phyloP scores from a whole-genome alignment of 2,113 vertebrate species.

The Ctenomys sociabilis region DNA sequence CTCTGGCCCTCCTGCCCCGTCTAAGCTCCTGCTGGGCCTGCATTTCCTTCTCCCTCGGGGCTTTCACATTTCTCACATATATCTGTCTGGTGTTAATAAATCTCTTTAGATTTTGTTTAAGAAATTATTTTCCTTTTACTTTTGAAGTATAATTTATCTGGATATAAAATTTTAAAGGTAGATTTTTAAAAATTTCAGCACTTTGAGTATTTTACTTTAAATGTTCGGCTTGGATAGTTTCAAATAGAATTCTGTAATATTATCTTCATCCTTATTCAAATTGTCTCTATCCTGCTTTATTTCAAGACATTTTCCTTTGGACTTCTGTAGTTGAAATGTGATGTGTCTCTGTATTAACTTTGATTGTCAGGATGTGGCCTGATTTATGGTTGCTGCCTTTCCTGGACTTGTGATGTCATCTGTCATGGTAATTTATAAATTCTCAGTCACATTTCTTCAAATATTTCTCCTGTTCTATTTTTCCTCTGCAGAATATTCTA shows the following conservation, averaged over 20 bases:
- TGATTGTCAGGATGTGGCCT: neutral
- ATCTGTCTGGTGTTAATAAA: neutral
- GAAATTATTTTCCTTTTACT: neutral
- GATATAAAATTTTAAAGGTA: neutral
- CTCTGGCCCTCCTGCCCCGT: neutral
- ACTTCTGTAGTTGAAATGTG: neutral
- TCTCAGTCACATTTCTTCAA: neutral
- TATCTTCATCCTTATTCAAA: neutral
- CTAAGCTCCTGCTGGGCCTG: neutral
- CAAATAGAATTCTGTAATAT: too few relatives aligned
- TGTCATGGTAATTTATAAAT: neutral
- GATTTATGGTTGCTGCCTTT: too few relatives aligned
- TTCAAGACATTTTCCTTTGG: neutral
- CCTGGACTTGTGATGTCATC: neutral
- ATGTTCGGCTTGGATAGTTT: neutral
- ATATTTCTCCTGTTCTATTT: neutral
- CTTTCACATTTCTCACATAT: too few relatives aligned
- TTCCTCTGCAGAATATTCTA: neutral
- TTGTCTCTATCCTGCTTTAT: neutral
- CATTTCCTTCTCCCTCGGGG: neutral
- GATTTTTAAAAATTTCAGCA: neutral
- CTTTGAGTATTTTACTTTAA: neutral
- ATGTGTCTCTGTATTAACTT: neutral
- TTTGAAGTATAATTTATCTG: neutral
- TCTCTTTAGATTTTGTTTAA: neutral